phyloP scores from a whole-genome alignment of 2,113 vertebrate genomes.

The Eclectus roratus region DNA sequence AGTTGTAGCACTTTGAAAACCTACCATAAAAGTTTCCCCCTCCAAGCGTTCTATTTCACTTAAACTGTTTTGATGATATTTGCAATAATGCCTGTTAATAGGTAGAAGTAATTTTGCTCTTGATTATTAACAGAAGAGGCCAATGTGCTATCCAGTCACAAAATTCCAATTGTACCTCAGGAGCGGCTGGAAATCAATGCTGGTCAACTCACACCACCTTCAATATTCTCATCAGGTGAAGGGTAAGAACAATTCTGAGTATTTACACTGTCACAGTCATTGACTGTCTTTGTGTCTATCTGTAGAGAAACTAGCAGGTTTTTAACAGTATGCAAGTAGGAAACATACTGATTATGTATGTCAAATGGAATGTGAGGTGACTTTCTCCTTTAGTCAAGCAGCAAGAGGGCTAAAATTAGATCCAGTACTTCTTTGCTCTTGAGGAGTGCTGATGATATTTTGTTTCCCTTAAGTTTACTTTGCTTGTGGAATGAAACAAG shows the following conservation, averaged over 20 bases:
- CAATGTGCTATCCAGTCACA: neutral
- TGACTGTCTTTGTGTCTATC: neutral
- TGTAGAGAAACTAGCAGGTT: neutral
- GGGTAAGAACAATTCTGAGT: conserved; percentile 51
- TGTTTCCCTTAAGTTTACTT: neutral
- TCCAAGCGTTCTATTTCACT: neutral
- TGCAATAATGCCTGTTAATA: neutral
- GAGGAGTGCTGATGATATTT: neutral
- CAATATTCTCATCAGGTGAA: conserved; percentile 10
- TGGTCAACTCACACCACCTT: neutral
- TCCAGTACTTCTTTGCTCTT: neutral
- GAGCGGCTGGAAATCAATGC: conserved; percentile 21
- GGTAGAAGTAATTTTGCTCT: neutral
- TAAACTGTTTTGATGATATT: neutral
- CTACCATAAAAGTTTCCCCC: neutral
- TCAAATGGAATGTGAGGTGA: neutral
- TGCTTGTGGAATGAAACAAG: neutral
- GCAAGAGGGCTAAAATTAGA: neutral
- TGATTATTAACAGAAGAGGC: conserved; percentile 61
- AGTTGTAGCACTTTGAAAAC: neutral
- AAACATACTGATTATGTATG: neutral
- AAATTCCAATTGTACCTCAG: neutral
- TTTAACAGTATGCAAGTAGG: neutral
- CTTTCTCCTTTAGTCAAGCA: neutral
- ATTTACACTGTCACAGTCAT: neutral